Evolutionary conservation across 2,797 vertebrate genomes (phyloP).

Genomic region (Acanthornis magna): DNA sequence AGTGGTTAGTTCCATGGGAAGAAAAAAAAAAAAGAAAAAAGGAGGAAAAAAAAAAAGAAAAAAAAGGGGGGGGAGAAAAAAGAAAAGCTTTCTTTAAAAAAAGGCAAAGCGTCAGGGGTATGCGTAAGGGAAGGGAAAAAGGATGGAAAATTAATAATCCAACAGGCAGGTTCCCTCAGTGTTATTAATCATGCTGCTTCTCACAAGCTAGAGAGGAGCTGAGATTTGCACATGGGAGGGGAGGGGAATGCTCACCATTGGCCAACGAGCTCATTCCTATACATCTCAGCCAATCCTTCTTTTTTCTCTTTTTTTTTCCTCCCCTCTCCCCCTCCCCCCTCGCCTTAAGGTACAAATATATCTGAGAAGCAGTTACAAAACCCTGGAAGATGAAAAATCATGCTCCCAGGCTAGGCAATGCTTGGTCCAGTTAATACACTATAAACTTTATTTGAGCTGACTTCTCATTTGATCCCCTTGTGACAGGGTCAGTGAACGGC

Average conservation of each 20-base stretch:
- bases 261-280: conserved; percentile 76
- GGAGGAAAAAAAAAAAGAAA: neutral
- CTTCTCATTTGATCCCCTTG: conserved; percentile 85
- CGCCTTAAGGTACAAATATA: conserved; percentile 79
- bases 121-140: conserved; percentile 72
- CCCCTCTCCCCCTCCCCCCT: neutral
- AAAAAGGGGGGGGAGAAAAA: neutral
- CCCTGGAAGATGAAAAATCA: conserved; percentile 75
- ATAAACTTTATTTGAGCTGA: conserved; percentile 90
- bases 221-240: conserved; percentile 78
- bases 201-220: conserved; percentile 76
- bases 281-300: conserved; percentile 81
- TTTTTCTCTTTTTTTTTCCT: neutral
- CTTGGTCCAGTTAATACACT: conserved; percentile 83
- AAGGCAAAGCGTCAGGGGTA: conserved; percentile 71
- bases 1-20: conserved; percentile 77
- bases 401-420: conserved; percentile 74
- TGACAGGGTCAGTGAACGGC: conserved; percentile 82
- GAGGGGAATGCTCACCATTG: conserved; percentile 77
- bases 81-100: conserved; percentile 31
- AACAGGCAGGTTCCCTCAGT: conserved; percentile 83
- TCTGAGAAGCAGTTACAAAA: conserved; percentile 78
- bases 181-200: conserved; percentile 86
- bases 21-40: neutral
- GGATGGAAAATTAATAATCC: conserved; percentile 87